phyloP scores from a whole-genome alignment of 2,113 vertebrate genomes.

The Irena cyanogastra region DNA sequence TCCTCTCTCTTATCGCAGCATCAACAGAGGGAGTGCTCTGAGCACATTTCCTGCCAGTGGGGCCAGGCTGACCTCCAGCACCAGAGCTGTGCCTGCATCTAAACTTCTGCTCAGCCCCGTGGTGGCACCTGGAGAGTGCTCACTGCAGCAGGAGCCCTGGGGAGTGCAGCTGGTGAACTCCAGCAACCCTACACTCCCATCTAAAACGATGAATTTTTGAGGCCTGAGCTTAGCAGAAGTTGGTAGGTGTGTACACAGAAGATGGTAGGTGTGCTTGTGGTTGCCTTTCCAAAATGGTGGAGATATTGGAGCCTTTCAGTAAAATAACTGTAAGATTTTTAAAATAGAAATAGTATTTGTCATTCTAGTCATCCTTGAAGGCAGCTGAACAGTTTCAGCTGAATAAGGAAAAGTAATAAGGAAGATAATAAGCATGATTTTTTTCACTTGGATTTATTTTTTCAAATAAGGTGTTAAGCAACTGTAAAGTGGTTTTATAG shows the following conservation, averaged over 20 bases:
- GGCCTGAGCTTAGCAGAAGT: background rate
- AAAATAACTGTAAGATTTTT: background rate
- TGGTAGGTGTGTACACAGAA: background rate
- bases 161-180: background rate
- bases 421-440: background rate
- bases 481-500: background rate
- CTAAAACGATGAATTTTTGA: background rate
- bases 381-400: background rate
- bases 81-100: background rate
- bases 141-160: background rate
- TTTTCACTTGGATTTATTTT: background rate
- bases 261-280: background rate
- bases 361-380: background rate
- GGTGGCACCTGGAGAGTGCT: background rate
- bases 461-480: background rate
- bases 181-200: accelerated
- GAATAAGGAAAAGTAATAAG: background rate
- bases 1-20: background rate
- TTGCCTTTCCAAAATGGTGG: background rate
- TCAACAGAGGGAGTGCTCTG: slow-evolving; percentile 16
- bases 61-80: background rate
- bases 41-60: background rate
- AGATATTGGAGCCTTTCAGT: background rate
- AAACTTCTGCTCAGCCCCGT: background rate
- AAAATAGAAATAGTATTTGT: background rate